Base-by-base conservation (phyloP, 2,797 vertebrate genomes). In the Helicolenus hilgendorfi region DNA sequence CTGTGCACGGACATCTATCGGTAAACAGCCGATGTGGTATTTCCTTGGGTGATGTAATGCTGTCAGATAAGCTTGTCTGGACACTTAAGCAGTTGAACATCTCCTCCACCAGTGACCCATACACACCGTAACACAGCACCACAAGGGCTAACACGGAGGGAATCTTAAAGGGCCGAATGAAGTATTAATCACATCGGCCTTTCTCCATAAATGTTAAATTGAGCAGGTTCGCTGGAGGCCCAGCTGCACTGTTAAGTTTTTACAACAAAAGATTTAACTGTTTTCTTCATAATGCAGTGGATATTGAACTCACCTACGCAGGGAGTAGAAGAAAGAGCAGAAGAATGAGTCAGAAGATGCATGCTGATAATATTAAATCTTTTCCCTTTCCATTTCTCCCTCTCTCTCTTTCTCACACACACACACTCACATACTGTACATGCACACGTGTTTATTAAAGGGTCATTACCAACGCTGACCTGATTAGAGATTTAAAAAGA, bases 191-290 rank as follows among this genome's bases (percentile, higher is more conserved):
- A 77, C 45, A 60, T 38, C 59, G 58, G 15, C 72, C 55, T 70
- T 84, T 77, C 31, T 81, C 84, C 77, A 56, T 85, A 83, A 87
- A 82, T 85, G 77, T 84, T 87, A 36, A 79, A 88, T 55, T 75
- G 62, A 88, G 64, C 67, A 56, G 59, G 59, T 91, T 79, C 29
- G 62, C 63, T 45, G 22, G 27, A 81, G 63, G 69, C 69, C 41
- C 68, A 59, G 41, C 78, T 77, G 82, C 27, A 74, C 41, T 53
- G 63, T 81, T 77, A 76, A 59, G 18, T 15, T 81, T 86, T 77
- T 53, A 85, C 77, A 77, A 70, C 58, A 84, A 67, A 88, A 77
- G 38, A 83, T 81, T 75, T 24, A 56, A n/a, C 72, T 56, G 75
- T 80, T 85, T 77, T 24, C 41, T 80, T 78, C 53, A 74, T 75